A percentile compares a stretch with the other conserved stretches of the same genome.
phyloP scores from a whole-genome alignment of 2,113 vertebrate genomes.

The Monarcha castaneiventris region DNA sequence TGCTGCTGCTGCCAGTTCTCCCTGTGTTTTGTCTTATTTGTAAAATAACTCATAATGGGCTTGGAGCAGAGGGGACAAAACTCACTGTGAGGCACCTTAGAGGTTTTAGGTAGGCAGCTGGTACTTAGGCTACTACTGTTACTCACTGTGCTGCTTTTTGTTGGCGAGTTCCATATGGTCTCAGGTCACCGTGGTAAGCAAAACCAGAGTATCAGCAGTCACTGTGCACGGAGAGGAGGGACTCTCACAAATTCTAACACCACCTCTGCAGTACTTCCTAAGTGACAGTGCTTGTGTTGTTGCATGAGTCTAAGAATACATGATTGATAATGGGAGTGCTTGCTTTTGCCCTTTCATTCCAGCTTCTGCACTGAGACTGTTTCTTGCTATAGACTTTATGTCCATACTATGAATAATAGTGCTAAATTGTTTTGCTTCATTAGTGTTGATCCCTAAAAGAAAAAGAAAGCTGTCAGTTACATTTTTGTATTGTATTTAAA shows the following conservation, averaged over 20 bases:
- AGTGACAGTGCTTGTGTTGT: background rate
- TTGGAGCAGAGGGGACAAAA: background rate
- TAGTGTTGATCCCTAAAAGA: background rate
- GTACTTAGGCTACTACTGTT: background rate
- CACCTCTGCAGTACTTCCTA: background rate
- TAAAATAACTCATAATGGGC: background rate
- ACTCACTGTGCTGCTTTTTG: background rate
- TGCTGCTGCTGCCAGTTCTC: background rate
- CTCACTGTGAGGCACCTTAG: background rate
- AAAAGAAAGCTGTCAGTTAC: background rate
- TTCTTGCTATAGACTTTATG: background rate
- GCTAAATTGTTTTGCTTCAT: background rate
- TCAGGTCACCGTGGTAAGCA: background rate
- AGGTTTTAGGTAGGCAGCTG: background rate
- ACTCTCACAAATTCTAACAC: background rate
- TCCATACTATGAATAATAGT: background rate
- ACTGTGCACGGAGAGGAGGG: background rate
- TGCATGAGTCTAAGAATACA: background rate
- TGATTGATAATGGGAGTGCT: background rate
- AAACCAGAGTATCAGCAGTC: background rate
- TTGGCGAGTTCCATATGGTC: background rate
- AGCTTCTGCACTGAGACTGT: background rate
- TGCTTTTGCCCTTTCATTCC: background rate
- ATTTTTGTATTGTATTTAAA: background rate
- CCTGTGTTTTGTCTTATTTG: background rate